phyloP scores from a whole-genome alignment of 2,888 invertebrate species.

The Palloptera scutellata region DNA sequence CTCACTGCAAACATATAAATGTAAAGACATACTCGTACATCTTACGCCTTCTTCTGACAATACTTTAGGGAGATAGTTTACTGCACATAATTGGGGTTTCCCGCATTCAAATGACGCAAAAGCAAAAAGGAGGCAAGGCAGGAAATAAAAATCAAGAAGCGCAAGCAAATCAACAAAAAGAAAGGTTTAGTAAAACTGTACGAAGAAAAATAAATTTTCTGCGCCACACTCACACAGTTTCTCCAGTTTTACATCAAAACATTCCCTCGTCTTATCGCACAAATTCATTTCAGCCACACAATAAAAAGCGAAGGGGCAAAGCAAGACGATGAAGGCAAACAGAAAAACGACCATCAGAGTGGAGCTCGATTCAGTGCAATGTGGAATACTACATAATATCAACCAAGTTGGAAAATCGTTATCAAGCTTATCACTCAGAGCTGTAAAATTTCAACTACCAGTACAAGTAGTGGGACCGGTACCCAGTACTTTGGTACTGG shows the following conservation, averaged over 20 bases:
- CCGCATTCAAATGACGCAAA: conserved; percentile 14
- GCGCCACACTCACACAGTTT: conserved; percentile 13
- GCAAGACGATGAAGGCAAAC: background rate
- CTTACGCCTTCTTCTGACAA: background rate
- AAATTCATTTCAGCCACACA: conserved; percentile 9
- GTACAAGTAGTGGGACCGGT: too few relatives aligned
- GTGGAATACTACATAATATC: too few relatives aligned
- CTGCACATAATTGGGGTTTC: conserved; percentile 27
- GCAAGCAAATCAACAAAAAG: background rate
- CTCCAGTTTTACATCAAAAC: background rate
- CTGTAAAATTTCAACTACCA: too few relatives aligned
- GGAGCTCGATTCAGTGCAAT: too few relatives aligned
- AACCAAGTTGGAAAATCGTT: too few relatives aligned
- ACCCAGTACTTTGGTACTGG: too few relatives aligned
- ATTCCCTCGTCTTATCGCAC: conserved; percentile 2
- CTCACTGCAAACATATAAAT: background rate
- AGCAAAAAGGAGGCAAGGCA: background rate
- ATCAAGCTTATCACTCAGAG: too few relatives aligned
- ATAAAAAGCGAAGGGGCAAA: background rate
- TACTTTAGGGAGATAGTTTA: conserved; percentile 22
- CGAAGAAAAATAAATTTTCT: conserved; percentile 9
- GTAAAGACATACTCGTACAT: too few relatives aligned
- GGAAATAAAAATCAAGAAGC: background rate
- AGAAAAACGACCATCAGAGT: background rate
- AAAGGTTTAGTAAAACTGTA: background rate